Percentiles rank a stretch among this genome's conserved stretches.
These are phyloP conservation scores for Sus cebifrons DNA, from an alignment of 2,797 vertebrate genomes.

Conservation along the genomic window DNA sequence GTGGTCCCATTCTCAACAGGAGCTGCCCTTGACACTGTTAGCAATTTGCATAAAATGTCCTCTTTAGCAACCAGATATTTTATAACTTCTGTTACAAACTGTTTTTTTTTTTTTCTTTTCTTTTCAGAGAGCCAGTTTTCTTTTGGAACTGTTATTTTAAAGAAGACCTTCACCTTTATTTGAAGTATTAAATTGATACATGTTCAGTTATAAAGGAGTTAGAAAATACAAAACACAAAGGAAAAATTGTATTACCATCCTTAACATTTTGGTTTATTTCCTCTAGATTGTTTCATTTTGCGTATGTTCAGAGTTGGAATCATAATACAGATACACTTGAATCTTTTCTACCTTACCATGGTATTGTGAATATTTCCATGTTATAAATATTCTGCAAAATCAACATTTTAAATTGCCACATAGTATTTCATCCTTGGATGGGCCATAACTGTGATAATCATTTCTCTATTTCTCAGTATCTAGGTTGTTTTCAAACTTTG, in stretches of 20 bases:
- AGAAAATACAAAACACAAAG: background rate
- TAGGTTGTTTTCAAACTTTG: background rate
- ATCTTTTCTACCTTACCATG: background rate
- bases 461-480: background rate
- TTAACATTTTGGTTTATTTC: slow-evolving; percentile 35
- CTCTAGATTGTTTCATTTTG: background rate
- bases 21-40: background rate
- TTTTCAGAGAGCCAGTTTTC: slow-evolving; percentile 1
- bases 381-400: slow-evolving; percentile 33
- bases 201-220: background rate
- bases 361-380: background rate
- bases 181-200: slow-evolving; percentile 12
- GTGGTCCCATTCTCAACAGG: background rate
- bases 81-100: background rate
- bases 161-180: background rate
- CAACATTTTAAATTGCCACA: background rate
- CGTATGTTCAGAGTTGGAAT: background rate
- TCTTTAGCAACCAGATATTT: slow-evolving; percentile 27
- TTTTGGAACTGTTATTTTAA: slow-evolving; percentile 33
- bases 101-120: background rate
- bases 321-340: background rate
- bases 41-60: background rate
- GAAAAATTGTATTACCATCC: background rate
- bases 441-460: background rate
- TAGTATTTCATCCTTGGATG: background rate